Conservation (phyloP, 1,140 invertebrate species). For the Monomorium pharaonis region DNA sequence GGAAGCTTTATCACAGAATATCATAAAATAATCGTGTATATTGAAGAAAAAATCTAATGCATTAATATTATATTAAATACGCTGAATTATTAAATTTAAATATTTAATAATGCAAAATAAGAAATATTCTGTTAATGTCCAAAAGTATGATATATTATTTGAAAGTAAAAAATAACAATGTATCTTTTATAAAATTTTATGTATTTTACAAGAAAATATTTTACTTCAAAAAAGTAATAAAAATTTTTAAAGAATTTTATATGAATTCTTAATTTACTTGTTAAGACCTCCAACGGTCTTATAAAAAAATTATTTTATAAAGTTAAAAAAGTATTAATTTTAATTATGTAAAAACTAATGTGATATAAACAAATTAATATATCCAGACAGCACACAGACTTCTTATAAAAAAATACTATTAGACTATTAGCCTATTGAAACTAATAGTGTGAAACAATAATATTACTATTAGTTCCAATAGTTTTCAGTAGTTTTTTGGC, state of each 20-base stretch:
- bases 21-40: constrained; percentile 77
- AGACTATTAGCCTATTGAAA: too few species aligned
- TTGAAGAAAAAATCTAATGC: not conserved
- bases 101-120: not conserved
- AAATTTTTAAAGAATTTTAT: not conserved
- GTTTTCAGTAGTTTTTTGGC: too few species aligned
- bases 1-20: constrained; percentile 91
- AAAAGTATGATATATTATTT: constrained; percentile 1
- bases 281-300: not conserved
- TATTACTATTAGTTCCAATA: too few species aligned
- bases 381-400: too few species aligned
- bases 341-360: too few species aligned
- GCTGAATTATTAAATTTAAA: not conserved
- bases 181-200: constrained; percentile 10
- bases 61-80: not conserved
- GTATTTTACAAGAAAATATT: constrained; percentile 3
- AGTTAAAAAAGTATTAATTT: too few species aligned
- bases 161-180: not conserved
- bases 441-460: too few species aligned
- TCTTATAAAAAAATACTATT: too few species aligned
- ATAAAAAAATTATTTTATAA: not conserved
- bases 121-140: not conserved
- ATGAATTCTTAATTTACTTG: not conserved
- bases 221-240: not conserved
- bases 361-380: too few species aligned